Conservation (phyloP, 2,797 vertebrate genomes). For the Sebastes trivittatus region DNA sequence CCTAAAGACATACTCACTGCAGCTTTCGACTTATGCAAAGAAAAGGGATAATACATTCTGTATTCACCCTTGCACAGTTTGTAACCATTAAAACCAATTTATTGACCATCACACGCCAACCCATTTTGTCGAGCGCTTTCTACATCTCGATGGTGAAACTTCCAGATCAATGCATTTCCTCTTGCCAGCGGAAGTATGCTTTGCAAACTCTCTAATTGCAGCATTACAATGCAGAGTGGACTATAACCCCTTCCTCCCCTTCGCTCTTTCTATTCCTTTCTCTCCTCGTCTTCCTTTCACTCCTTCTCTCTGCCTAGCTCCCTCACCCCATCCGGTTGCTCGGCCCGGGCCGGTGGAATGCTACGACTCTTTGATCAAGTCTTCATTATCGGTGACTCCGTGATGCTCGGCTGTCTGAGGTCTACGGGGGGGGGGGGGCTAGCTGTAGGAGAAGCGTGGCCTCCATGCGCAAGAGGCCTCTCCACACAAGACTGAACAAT, state of each 20-base stretch:
- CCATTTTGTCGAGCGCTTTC: conserved; percentile 28
- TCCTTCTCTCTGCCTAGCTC: conserved; percentile 8
- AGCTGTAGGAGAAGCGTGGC: conserved; percentile 57
- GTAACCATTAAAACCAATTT: conserved; percentile 1
- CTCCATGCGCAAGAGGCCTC: conserved; percentile 63
- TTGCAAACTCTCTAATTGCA: conserved; percentile 52
- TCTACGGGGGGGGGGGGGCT: conserved; percentile 3
- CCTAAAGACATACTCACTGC: not conserved
- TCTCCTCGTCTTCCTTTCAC: conserved; percentile 43
- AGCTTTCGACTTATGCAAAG: not conserved
- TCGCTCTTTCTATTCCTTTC: conserved; percentile 13
- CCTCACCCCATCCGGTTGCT: conserved; percentile 62
- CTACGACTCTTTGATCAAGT: conserved; percentile 73
- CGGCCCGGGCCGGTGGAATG: conserved; percentile 71
- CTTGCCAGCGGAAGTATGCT: conserved; percentile 37
- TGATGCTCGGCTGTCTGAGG: conserved; percentile 55
- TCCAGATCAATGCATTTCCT: conserved; percentile 36
- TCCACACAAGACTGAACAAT: conserved; percentile 76
- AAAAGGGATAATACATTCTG: not conserved
- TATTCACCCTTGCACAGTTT: not conserved
- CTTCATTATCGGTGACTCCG: conserved; percentile 77
- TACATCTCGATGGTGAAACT: conserved; percentile 7
- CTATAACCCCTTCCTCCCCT: conserved; percentile 18
- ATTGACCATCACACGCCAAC: not conserved
- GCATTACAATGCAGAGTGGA: conserved; percentile 52